Evolutionary conservation across 2,888 invertebrate genomes (phyloP).

Genomic region (Argyresthia albistria): DNA sequence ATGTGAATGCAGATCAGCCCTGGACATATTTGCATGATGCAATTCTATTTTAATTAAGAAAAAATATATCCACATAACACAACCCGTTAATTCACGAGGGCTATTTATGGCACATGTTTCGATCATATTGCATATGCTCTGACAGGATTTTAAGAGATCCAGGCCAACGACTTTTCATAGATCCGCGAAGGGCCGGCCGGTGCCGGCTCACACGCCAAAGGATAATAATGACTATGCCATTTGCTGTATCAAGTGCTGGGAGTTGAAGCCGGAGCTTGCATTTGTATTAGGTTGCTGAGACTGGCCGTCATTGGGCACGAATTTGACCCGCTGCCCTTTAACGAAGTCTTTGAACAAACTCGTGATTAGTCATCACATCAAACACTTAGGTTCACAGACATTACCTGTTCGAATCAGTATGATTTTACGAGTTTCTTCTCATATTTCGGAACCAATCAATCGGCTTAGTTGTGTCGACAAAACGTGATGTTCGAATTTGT

Average conservation of each 20-base stretch:
- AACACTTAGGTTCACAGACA: not conserved
- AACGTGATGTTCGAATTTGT: not conserved
- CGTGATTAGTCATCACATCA: not conserved
- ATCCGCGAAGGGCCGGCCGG: slow-evolving; percentile 27
- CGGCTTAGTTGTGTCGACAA: not conserved
- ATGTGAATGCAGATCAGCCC: not conserved
- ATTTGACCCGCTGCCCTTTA: slow-evolving; percentile 18
- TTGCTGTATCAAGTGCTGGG: slow-evolving; percentile 22
- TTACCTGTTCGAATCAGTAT: too few relatives aligned
- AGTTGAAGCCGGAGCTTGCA: slow-evolving; percentile 31
- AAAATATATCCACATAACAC: too few relatives aligned
- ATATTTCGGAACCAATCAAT: too few relatives aligned
- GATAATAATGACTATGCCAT: slow-evolving; percentile 44
- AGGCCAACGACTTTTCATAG: slow-evolving; percentile 25
- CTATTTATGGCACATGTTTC: too few relatives aligned
- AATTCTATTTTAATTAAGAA: not conserved
- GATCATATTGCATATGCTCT: not conserved
- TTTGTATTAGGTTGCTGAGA: slow-evolving; percentile 9
- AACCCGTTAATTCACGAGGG: too few relatives aligned
- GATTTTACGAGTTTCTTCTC: too few relatives aligned
- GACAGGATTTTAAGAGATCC: not conserved
- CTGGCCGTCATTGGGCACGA: slow-evolving; percentile 44
- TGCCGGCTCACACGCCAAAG: slow-evolving; percentile 35
- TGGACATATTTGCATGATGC: not conserved
- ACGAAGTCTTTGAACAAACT: not conserved